Evolutionary conservation across 1,140 invertebrate species (phyloP), one percentile per base, ranked within the genome.

Genomic region (Calycopis cecrops): DNA sequence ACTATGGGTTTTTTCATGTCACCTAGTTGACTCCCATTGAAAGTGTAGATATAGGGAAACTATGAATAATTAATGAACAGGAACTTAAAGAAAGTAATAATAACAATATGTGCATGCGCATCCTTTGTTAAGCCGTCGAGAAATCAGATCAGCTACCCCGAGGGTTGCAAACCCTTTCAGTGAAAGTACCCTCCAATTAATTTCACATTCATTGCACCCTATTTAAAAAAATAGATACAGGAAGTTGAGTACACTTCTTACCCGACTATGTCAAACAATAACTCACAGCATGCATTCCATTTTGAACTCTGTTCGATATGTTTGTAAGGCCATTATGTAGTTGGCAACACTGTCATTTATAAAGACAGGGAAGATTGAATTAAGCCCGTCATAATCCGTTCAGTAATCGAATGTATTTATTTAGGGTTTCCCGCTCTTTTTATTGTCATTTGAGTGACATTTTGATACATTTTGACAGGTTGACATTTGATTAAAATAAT

Each of bases 181-280:
- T 54, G 48, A 55, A 58, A 76, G 69, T 61, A 65, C 74, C 77
- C 81, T 76, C 72, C 73, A 79, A 79, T 79, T 82, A 85, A 82
- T 82, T 81, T 76, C 69, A 74, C 74, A 82, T 85, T 82, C 74
- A 79, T 76, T 61, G 67, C 65, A 76, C 76, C 72, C 76, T 73
- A 28, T 6, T 60, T 55, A 48, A 75, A 80, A 75, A 82, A 80
- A 76, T 72, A 72, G 71, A 71, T 66, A 66, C 68, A 73, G 76
- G 73, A 82, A 77, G 71, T 72, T 70, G 55, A 64, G 60, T 28
- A 28, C 21, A 51, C 42, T 55, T 51, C 55, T 58, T 63, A 64
- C 58, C 42, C 52, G 59, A 62, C 49, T 60, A 28, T 6, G 64
- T 42, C 67, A 70, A 65, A 65, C 65, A 64, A 65, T 69, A 28